Base-by-base conservation (phyloP, 1,140 invertebrate genomes). In the Chrysoperla carnea region DNA sequence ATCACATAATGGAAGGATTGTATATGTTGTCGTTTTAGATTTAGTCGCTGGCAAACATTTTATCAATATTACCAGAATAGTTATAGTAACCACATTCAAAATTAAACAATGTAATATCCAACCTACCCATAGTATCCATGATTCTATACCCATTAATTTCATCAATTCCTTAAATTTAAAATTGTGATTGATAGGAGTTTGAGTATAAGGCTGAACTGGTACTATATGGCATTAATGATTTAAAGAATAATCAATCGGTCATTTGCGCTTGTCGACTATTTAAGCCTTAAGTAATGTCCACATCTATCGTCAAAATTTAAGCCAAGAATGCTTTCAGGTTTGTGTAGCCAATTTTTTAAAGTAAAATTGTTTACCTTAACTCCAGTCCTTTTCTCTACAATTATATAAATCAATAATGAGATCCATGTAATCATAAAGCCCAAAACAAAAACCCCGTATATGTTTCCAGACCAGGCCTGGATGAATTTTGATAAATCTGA, bases 81-180 rank as follows among this genome's bases (percentile, higher is more conserved):
- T 46, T 5, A 70, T 59, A 1, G 58, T 54, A 15, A 64, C 56
- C 5, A 70, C 49, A 29, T 69, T 47, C 1, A 73, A 51, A 41
- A 76, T 63, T 12, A 76, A 47, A 40, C 71, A 67, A 46, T 75
- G 70, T 6, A 71, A 50, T 50, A 76, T 75, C 73, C 76, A 78
- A 11, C 73, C 70, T 4, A 65, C 36, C 74, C 75, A 79, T 44
- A 78, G 64, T 40, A 78, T 56, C 66, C 69, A 78, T 38, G 65
- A 67, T 43, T 66, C 64, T 36, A 80, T 49, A 8, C 78, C 78
- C 67, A 76, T 76, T 62, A 80, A 76, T 59, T 75, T 78, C 75
- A 78, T 75, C 7, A 76, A 65, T 60, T 80, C 78, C 74, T 78
- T 45, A 59, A 52, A 39, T 57, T 33, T 43, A 4, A 4, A 31